Conservation (phyloP, 2,113 vertebrate genomes). For the Dromaius novaehollandiae region DNA sequence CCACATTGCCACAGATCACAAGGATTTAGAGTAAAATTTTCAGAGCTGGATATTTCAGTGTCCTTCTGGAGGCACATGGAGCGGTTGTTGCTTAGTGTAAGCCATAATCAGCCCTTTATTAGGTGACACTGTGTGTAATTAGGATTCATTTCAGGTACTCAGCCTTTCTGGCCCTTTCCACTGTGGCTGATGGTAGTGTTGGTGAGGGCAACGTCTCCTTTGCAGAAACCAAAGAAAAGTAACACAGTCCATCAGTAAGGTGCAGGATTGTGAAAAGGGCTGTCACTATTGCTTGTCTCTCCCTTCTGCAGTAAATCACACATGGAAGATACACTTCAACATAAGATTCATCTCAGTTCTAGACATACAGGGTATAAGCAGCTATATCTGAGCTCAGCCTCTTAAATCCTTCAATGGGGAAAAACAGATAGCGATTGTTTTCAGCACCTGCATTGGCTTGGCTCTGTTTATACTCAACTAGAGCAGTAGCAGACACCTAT, state of each 20-base stretch:
- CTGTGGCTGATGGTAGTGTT: neutral
- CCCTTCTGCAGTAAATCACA: neutral
- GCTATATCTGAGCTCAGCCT: neutral
- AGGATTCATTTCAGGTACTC: neutral
- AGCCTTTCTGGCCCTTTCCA: neutral
- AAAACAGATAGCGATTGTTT: fast-evolving
- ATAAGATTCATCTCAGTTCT: neutral
- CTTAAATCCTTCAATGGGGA: neutral
- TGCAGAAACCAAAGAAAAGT: neutral
- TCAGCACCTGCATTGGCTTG: neutral
- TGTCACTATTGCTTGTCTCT: neutral
- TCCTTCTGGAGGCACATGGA: neutral
- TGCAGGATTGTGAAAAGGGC: neutral
- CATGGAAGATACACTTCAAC: neutral
- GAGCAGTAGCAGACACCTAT: neutral
- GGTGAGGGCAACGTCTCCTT: neutral
- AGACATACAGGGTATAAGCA: neutral
- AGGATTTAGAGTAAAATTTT: neutral
- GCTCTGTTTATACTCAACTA: neutral
- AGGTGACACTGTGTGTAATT: neutral
- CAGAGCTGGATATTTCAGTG: neutral
- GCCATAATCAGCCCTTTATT: neutral
- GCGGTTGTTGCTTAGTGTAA: neutral
- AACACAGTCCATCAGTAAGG: neutral
- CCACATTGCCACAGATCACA: neutral